Evolutionary conservation across 2,113 vertebrate species (phyloP), one percentile per base, ranked within the genome.

Genomic region (Motacilla alba): DNA sequence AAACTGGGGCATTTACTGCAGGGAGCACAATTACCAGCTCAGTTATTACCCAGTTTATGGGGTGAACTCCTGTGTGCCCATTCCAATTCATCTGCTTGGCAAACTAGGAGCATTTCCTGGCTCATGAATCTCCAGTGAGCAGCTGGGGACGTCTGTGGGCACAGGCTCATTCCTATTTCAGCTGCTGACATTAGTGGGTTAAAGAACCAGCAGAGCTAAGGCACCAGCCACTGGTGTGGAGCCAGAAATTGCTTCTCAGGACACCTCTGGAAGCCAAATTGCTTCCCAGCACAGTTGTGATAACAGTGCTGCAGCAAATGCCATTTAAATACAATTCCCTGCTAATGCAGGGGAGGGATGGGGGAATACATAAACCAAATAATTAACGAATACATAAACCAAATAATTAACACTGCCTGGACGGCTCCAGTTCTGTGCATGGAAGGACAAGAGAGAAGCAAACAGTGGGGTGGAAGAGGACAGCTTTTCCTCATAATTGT

Each of bases 241-340:
- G 93, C 53, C 91, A 93, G 53, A 87, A 93, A 95, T 58, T 76
- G 67, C 67, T 94, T 69, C 84, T 91, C 81, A 33, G 59, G 85
- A 84, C 0, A 10, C 63, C 70, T 68, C 91, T 93, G 91, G 91
- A 93, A 89, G 72, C 74, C 95, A 93, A 94, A 93, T 80, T 63
- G 84, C 58, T 95, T 79, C 77, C 39, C 72, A 93, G 87, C 15
- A 5, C 44, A 60, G 79, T 87, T 87, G 70, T 83, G 93, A 87
- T 82, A 91, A 87, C 62, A 33, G 58, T 8, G 47, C 67, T 82
- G 84, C 62, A 80, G 77, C 88, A 89, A 94, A 94, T 79, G 59
- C 39, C 75, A 66, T 77, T 94, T 93, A 46, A 94, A 94, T 59
- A 66, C 52, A 31, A 83, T 77, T 89, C 76, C 46, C 50, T 47